Evolutionary conservation across 2,888 invertebrate genomes (phyloP).

Genomic region (Nephrotoma appendiculata): DNA sequence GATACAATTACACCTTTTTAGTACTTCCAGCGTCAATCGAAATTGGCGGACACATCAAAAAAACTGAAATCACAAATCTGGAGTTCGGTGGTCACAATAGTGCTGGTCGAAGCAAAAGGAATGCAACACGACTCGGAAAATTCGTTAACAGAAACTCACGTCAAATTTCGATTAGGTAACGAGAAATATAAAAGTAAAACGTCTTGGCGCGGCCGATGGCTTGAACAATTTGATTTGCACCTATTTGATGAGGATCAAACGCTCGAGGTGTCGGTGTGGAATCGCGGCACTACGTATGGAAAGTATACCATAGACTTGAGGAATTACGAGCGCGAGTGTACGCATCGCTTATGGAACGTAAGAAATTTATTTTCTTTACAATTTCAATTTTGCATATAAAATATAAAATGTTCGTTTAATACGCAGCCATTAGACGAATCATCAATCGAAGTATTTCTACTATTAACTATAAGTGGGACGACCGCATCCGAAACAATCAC

Average conservation of each 20-base stretch:
- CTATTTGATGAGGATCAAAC: conserved; percentile 88
- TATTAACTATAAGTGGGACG: conserved; percentile 90
- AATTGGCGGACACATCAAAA: conserved; percentile 65
- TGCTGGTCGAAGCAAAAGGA: conserved; percentile 90
- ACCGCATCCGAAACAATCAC: conserved; percentile 86
- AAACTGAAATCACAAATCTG: conserved; percentile 88
- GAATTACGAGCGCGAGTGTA: conserved; percentile 71
- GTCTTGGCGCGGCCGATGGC: conserved; percentile 76
- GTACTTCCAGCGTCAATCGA: conserved; percentile 67
- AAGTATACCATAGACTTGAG: conserved; percentile 78
- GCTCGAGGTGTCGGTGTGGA: conserved; percentile 80
- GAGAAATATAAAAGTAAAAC: conserved; percentile 96
- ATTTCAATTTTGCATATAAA: neutral
- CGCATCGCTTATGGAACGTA: conserved; percentile 70
- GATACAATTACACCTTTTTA: conserved; percentile 30
- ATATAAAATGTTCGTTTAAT: neutral
- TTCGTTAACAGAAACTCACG: conserved; percentile 85
- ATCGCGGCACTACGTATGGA: conserved; percentile 29
- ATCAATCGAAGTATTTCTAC: conserved; percentile 65
- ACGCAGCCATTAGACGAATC: conserved; percentile 66
- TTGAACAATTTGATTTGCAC: conserved; percentile 95
- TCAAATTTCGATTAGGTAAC: conserved; percentile 91
- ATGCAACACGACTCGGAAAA: conserved; percentile 77
- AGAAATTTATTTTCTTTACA: neutral
- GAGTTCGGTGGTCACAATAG: conserved; percentile 93